These are phyloP conservation scores for Archips crataeganus DNA, from an alignment of 2,888 invertebrate genomes.

Conservation along the genomic window DNA sequence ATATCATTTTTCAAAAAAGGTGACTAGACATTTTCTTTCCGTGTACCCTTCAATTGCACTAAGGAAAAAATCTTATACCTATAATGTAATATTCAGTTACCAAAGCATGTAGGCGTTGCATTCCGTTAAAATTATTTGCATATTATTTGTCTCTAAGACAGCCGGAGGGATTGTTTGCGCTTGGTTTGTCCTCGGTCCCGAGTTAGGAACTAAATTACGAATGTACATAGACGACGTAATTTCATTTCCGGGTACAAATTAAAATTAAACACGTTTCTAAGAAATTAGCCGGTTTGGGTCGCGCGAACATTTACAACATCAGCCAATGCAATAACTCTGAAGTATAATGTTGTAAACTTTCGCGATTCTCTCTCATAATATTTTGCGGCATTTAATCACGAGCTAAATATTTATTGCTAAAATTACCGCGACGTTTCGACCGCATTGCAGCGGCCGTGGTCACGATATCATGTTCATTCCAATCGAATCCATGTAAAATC, in stretches of 20 bases:
- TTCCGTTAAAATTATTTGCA: constrained; percentile 40
- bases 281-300: background rate
- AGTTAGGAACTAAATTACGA: constrained; percentile 46
- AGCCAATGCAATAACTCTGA: background rate
- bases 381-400: too few relatives aligned
- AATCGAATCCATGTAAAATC: too few relatives aligned
- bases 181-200: constrained; percentile 30
- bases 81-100: background rate
- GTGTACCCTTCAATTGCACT: too few relatives aligned
- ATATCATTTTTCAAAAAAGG: too few relatives aligned
- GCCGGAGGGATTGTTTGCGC: constrained; percentile 39
- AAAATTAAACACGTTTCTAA: constrained; percentile 13
- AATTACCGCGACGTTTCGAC: too few relatives aligned
- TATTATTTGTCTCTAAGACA: constrained; percentile 33
- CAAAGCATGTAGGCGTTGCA: constrained; percentile 17
- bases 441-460: too few relatives aligned
- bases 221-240: constrained; percentile 40
- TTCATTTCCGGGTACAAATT: constrained; percentile 23
- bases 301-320: background rate
- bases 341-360: background rate
- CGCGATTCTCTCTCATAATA: too few relatives aligned
- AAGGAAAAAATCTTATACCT: too few relatives aligned
- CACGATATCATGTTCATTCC: too few relatives aligned
- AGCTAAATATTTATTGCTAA: too few relatives aligned
- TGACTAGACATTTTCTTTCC: too few relatives aligned